phyloP scores from a whole-genome alignment of 2,797 vertebrate genomes.

The Acanthopagrus latus region DNA sequence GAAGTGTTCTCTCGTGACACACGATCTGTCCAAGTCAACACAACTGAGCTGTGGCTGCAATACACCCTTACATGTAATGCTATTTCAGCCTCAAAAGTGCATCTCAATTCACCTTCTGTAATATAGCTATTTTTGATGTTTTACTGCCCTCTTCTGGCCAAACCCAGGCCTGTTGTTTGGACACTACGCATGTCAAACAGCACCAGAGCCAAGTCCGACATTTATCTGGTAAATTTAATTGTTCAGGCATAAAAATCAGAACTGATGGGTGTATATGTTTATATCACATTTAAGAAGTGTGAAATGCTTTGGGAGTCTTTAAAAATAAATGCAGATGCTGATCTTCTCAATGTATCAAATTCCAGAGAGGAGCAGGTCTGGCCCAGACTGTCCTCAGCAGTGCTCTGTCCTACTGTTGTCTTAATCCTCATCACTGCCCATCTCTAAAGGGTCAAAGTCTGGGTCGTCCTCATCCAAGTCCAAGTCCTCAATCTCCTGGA shows the following conservation, averaged over 20 bases:
- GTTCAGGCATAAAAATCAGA: constrained; percentile 52
- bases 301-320: constrained; percentile 72
- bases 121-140: not conserved
- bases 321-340: constrained; percentile 57
- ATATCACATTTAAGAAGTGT: constrained; percentile 26
- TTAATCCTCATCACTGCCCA: constrained; percentile 92
- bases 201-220: constrained; percentile 7
- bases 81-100: not conserved
- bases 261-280: constrained; percentile 11
- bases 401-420: constrained; percentile 28
- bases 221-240: constrained; percentile 55
- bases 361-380: not conserved
- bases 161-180: not conserved
- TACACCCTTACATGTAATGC: no score
- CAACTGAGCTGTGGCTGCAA: no score
- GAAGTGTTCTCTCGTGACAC: no score
- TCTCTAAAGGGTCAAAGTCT: constrained; percentile 91
- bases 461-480: constrained; percentile 96
- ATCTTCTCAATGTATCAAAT: constrained; percentile 52
- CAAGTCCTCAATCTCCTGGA: constrained; percentile 98
- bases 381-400: constrained; percentile 41
- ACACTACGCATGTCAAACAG: constrained; percentile 5
- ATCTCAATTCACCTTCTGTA: not conserved
- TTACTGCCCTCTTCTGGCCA: constrained; percentile 49
- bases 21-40: no score